Evolutionary conservation across 2,113 vertebrate genomes (phyloP).

Genomic region (Tychaedon coryphoeus): DNA sequence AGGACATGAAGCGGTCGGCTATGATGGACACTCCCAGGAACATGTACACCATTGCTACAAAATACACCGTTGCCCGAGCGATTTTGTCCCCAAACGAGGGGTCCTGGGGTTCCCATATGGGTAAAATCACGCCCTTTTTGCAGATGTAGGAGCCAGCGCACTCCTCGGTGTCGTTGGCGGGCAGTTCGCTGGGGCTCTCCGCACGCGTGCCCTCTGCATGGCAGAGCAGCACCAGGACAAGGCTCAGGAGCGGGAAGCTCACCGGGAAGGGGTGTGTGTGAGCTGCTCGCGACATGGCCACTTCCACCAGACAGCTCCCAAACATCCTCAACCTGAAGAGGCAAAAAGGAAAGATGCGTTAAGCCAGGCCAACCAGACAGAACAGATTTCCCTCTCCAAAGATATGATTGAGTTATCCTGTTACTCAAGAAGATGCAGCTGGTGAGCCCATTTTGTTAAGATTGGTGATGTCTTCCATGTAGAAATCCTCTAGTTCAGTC

Average conservation of each 20-base stretch:
- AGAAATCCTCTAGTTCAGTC: not conserved
- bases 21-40: conserved; percentile 97
- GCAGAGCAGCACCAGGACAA: conserved; percentile 68
- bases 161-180: conserved; percentile 59
- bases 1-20: conserved; percentile 97
- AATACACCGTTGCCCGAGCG: conserved; percentile 92
- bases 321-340: conserved; percentile 53
- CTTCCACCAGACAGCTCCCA: not conserved
- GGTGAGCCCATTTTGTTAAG: not conserved
- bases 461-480: not conserved
- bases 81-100: conserved; percentile 88
- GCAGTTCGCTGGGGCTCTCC: conserved; percentile 37
- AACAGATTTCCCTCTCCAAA: not conserved
- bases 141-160: conserved; percentile 83
- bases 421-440: not conserved
- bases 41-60: conserved; percentile 92
- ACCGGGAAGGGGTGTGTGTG: conserved; percentile 5
- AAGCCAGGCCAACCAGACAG: not conserved
- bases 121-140: conserved; percentile 89
- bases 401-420: not conserved
- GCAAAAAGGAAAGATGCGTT: conserved; percentile 27
- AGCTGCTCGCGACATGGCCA: conserved; percentile 72
- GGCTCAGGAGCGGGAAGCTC: conserved; percentile 65
- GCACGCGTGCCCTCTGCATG: not conserved
- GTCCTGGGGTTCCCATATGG: conserved; percentile 87